Conservation (phyloP, 2,113 vertebrate genomes). For the Mobula hypostoma region DNA sequence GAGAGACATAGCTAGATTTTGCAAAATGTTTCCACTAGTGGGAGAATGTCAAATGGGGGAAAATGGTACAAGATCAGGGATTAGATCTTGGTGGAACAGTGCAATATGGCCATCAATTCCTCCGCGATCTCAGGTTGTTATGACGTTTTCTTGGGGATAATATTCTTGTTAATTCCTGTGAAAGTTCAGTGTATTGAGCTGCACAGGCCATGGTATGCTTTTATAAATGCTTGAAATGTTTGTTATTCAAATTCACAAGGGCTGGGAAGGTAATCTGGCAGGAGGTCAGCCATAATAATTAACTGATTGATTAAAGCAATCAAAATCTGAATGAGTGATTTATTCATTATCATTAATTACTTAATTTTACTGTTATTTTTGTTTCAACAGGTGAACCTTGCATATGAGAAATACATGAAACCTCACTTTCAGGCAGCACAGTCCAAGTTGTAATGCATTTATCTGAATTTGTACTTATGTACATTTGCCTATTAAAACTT, state of each 20-base stretch:
- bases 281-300: background rate
- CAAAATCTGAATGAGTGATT: too few species aligned
- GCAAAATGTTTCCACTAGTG: too few species aligned
- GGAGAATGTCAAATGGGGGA: too few species aligned
- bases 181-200: background rate
- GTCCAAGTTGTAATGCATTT: constrained; percentile 53
- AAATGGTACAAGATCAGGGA: too few species aligned
- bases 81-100: too few species aligned
- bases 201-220: background rate
- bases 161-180: background rate
- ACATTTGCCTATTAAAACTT: background rate
- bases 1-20: too few species aligned
- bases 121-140: too few species aligned
- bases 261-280: background rate
- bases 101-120: too few species aligned
- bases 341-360: background rate
- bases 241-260: background rate
- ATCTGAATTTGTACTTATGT: background rate
- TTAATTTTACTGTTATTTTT: constrained; percentile 30
- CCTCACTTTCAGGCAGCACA: constrained; percentile 54
- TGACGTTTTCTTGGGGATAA: too few species aligned
- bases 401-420: constrained; percentile 60
- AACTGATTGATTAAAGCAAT: background rate
- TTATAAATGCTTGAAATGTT: background rate
- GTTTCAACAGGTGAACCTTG: constrained; percentile 51